Evolutionary conservation across 2,888 invertebrate genomes (phyloP).

Genomic region (Drosophila prostipennis): DNA sequence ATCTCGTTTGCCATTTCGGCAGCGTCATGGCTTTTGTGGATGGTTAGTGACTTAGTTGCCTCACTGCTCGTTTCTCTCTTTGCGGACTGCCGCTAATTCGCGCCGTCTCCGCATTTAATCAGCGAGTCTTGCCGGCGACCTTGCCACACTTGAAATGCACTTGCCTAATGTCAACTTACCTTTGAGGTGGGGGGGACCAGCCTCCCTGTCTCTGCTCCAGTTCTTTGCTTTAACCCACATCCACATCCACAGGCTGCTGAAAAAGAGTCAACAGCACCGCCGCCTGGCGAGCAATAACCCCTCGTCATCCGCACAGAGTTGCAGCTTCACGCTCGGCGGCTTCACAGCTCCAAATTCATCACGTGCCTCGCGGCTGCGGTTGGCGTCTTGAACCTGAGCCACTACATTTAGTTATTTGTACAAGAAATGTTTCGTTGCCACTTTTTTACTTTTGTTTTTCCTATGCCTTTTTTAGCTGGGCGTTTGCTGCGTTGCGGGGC

Average conservation of each 20-base stretch:
- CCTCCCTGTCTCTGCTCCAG: slow-evolving; percentile 48
- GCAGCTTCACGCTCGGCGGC: slow-evolving; percentile 43
- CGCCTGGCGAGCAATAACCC: slow-evolving; percentile 75
- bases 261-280: slow-evolving; percentile 39
- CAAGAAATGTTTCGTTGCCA: slow-evolving; percentile 62
- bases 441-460: slow-evolving; percentile 17
- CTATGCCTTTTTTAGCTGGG: slow-evolving; percentile 9
- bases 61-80: slow-evolving; percentile 13
- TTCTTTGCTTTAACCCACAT: slow-evolving; percentile 71
- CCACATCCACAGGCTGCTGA: background rate
- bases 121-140: slow-evolving; percentile 50
- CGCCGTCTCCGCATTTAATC: slow-evolving; percentile 22
- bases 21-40: slow-evolving; percentile 43
- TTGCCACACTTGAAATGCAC: slow-evolving; percentile 45
- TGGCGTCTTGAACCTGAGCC: slow-evolving; percentile 69
- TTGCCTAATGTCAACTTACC: slow-evolving; percentile 36
- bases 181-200: too few relatives aligned
- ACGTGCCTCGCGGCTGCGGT: slow-evolving; percentile 29
- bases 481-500: slow-evolving; percentile 20
- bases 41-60: slow-evolving; percentile 33
- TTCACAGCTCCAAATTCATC: slow-evolving; percentile 25
- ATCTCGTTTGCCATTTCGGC: slow-evolving; percentile 49
- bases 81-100: slow-evolving; percentile 17
- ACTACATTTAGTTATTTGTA: slow-evolving; percentile 55
- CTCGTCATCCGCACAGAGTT: slow-evolving; percentile 7